A percentile compares a stretch with the other conserved stretches of the same genome.
Conservation (phyloP, 2,797 vertebrate species). For the Schizopygopsis malacanthus region DNA sequence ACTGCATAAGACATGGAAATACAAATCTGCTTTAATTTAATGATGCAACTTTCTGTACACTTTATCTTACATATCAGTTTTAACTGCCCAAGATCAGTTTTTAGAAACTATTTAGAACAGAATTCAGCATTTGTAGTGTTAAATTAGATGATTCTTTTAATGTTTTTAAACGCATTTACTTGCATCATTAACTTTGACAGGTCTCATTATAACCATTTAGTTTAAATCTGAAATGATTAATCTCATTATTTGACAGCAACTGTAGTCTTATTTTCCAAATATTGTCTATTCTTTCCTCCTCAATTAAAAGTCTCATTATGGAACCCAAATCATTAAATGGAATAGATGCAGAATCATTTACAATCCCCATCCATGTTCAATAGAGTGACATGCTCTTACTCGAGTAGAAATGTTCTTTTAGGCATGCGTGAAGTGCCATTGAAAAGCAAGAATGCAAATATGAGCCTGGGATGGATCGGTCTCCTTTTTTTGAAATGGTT, state of each 20-base stretch:
- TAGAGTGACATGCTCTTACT: background rate
- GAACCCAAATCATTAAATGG: background rate
- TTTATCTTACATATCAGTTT: background rate
- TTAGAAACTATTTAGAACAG: background rate
- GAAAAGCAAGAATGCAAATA: background rate
- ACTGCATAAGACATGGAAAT: background rate
- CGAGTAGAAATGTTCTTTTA: background rate
- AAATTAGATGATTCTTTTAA: background rate
- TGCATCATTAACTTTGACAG: background rate
- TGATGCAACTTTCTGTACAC: background rate
- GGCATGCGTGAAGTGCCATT: background rate
- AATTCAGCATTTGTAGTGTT: background rate
- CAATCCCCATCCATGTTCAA: background rate
- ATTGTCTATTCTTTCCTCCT: background rate
- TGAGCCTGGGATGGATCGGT: background rate
- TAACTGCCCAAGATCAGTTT: background rate
- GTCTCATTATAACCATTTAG: background rate
- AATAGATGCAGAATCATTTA: background rate
- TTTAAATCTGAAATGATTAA: background rate
- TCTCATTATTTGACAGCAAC: background rate
- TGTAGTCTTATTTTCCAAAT: background rate
- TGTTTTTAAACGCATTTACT: constrained; percentile 1
- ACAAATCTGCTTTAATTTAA: background rate
- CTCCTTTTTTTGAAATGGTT: background rate
- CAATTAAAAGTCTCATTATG: background rate